phyloP scores from a whole-genome alignment of 2,888 invertebrate genomes.

The Bombyx huttoni region DNA sequence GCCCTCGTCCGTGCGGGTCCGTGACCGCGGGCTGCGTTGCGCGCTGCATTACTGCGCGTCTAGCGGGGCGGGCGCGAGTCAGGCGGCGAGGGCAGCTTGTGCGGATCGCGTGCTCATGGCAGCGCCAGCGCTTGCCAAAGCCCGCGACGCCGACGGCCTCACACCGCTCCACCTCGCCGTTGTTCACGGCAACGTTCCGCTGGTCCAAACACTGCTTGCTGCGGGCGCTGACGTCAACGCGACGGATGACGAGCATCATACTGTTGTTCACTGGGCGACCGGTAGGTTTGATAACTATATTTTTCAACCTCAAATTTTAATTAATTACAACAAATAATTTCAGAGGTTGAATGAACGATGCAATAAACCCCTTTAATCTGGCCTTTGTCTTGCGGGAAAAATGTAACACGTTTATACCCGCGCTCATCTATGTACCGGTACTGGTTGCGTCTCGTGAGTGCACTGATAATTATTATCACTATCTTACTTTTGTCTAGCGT shows the following conservation, averaged over 20 bases:
- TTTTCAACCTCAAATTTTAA: too few relatives aligned
- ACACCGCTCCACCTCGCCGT: slow-evolving; percentile 96
- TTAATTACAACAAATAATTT: too few relatives aligned
- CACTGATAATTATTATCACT: too few relatives aligned
- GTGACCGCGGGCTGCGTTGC: slow-evolving; percentile 87
- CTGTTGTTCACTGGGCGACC: slow-evolving; percentile 98
- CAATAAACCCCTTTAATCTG: too few relatives aligned
- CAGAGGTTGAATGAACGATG: too few relatives aligned
- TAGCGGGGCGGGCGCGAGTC: slow-evolving; percentile 79
- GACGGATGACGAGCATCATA: slow-evolving; percentile 94
- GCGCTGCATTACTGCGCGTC: slow-evolving; percentile 95
- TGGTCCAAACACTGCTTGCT: slow-evolving; percentile 88
- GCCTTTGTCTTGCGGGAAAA: too few relatives aligned
- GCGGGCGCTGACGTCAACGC: slow-evolving; percentile 92
- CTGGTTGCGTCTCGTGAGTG: too few relatives aligned
- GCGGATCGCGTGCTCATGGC: slow-evolving; percentile 88
- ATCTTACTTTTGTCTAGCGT: too few relatives aligned
- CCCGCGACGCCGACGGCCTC: slow-evolving; percentile 93
- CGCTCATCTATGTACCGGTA: too few relatives aligned
- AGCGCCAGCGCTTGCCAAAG: slow-evolving; percentile 88
- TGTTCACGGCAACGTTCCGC: slow-evolving; percentile 90
- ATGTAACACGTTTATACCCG: too few relatives aligned
- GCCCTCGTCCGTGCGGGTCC: slow-evolving; percentile 72
- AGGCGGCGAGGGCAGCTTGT: slow-evolving; percentile 86
- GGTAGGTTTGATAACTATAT: slow-evolving; percentile 70